Percentiles rank a stretch among this genome's conserved stretches.
Conservation (phyloP, 2,888 invertebrate genomes). For the Lithophane ornitopus region DNA sequence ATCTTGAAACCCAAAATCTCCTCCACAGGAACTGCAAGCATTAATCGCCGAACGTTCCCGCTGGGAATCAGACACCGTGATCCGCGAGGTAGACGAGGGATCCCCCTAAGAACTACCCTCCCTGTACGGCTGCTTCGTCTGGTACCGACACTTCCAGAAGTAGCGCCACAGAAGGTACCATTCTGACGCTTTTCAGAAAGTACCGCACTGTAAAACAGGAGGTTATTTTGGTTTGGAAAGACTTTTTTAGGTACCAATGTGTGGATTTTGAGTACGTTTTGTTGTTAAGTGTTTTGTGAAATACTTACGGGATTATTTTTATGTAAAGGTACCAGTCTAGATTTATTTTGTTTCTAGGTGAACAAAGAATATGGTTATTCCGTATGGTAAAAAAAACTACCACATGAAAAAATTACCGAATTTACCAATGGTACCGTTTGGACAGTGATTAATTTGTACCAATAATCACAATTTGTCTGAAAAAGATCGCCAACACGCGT, state of each 20-base stretch:
- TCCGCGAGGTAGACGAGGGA: conserved; percentile 93
- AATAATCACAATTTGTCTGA: background rate
- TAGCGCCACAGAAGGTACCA: conserved; percentile 43
- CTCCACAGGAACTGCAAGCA: conserved; percentile 90
- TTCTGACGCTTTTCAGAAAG: conserved; percentile 31
- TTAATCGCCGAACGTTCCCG: conserved; percentile 90
- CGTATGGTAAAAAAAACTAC: conserved; percentile 39
- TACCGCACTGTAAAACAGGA: conserved; percentile 45
- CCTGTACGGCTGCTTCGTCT: conserved; percentile 69
- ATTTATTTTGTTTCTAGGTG: background rate
- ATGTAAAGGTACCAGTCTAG: conserved; percentile 17
- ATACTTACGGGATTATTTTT: conserved; percentile 23
- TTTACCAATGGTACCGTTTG: background rate
- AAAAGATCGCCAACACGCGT: background rate
- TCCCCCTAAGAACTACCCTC: conserved; percentile 84
- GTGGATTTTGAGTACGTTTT: conserved; percentile 23
- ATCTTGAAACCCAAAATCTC: background rate
- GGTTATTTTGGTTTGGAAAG: conserved; percentile 41
- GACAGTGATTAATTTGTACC: conserved; percentile 2
- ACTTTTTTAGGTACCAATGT: conserved; percentile 42
- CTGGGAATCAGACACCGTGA: conserved; percentile 93
- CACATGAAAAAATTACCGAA: background rate
- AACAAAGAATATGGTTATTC: background rate
- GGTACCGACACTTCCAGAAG: conserved; percentile 69
- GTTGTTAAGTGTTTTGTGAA: conserved; percentile 18